Evolutionary conservation across 1,140 invertebrate genomes (phyloP).

Genomic region (Branchinecta lindahli): DNA sequence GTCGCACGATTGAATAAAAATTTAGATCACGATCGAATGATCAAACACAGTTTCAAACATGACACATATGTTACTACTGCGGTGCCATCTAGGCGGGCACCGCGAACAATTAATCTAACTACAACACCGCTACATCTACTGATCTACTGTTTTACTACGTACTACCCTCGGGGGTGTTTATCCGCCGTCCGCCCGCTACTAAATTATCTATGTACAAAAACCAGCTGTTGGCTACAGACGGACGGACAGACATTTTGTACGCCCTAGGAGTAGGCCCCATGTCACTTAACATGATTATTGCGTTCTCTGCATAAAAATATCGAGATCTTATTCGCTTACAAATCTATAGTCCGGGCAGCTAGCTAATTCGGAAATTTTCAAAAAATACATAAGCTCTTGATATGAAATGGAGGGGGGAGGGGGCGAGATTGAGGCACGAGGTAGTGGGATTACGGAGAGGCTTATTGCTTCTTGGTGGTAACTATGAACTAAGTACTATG

Average conservation of each 20-base stretch:
- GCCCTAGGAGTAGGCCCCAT: neutral
- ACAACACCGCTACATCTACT: neutral
- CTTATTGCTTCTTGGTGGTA: too few species aligned
- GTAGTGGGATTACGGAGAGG: neutral
- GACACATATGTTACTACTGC: too few species aligned
- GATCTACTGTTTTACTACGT: neutral
- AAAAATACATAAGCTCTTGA: neutral
- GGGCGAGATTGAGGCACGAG: slow-evolving; percentile 1
- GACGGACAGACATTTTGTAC: too few species aligned
- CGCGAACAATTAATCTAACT: neutral
- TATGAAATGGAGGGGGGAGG: neutral
- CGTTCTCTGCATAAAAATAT: slow-evolving; percentile 2
- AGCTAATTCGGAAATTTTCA: neutral
- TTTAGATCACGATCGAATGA: too few species aligned
- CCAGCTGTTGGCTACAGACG: too few species aligned
- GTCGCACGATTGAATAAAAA: too few species aligned
- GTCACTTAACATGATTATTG: slow-evolving; percentile 2
- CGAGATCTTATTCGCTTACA: slow-evolving; percentile 8
- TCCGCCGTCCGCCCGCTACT: too few species aligned
- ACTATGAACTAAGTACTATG: too few species aligned
- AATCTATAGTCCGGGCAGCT: neutral
- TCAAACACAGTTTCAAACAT: too few species aligned
- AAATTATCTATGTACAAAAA: too few species aligned
- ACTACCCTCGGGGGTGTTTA: neutral
- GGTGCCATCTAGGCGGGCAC: too few species aligned